phyloP scores from a whole-genome alignment of 2,888 invertebrate genomes.

The Thymelicus acteon region DNA sequence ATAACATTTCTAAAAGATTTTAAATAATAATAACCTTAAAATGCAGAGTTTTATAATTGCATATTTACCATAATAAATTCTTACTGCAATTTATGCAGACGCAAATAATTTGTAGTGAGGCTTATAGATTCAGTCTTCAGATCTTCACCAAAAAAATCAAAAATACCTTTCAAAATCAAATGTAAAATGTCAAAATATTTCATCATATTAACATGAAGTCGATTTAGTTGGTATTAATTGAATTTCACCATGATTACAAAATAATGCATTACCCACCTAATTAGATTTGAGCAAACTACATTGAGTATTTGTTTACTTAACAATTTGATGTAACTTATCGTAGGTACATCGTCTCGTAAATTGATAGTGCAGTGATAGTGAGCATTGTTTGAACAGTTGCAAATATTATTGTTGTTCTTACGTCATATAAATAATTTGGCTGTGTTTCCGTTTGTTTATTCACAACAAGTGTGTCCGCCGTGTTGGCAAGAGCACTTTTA shows the following conservation, averaged over 20 bases:
- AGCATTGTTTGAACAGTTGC: conserved; percentile 66
- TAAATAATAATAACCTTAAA: too few species aligned
- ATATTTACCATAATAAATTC: too few species aligned
- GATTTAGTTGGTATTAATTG: conserved; percentile 40
- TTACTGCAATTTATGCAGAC: too few species aligned
- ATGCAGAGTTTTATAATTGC: too few species aligned
- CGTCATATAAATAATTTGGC: conserved; percentile 79
- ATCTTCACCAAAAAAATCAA: too few species aligned
- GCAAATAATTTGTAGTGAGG: too few species aligned
- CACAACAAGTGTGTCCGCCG: conserved; percentile 57
- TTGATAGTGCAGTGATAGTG: conserved; percentile 23
- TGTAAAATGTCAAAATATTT: conserved; percentile 49
- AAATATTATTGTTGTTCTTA: conserved; percentile 63
- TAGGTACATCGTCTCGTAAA: background rate
- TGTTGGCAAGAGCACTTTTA: conserved; percentile 58
- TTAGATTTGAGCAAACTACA: conserved; percentile 8
- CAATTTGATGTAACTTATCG: background rate
- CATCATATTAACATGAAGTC: conserved; percentile 41
- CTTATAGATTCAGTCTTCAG: too few species aligned
- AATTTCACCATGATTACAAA: conserved; percentile 40
- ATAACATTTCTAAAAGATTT: too few species aligned
- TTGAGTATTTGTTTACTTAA: background rate
- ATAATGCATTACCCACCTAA: conserved; percentile 11
- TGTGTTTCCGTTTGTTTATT: conserved; percentile 68
- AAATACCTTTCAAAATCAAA: conserved; percentile 22